Evolutionary conservation across 2,797 vertebrate genomes (phyloP), one percentile per base, ranked within the genome.

Genomic region (Halcyon smyrnensis): DNA sequence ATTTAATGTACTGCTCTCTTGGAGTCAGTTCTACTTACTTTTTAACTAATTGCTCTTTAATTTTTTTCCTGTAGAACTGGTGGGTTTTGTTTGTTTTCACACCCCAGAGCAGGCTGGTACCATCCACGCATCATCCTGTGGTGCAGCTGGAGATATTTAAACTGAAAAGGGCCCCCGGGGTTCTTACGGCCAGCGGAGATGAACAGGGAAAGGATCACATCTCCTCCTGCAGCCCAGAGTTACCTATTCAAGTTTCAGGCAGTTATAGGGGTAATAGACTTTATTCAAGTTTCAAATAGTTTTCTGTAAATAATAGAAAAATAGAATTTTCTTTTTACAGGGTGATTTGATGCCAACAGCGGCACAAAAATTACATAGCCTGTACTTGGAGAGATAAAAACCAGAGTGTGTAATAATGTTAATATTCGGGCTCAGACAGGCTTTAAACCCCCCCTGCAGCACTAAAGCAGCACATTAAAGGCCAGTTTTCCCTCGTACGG

Each of bases 261-360:
- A 65, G 32, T 65, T 91, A 36, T 11, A 51, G 25, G 34, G 77
- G 3, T 50, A 85, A 87, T 2, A 67, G 64, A 59, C 39, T 97
- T 96, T 97, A 96, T 95, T 97, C 37, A 68, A 80, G 71, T 82
- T 79, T 90, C 81, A 83, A 69, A 32, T 24, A 69, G 39, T 24
- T 18, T 46, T 84, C 80, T 74, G 63, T 60, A 84, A 90, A 18
- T 59, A 69, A 89, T 90, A 95, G 89, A 96, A 97, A 96, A 97
- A 96, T 96, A 96, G 89, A 82, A 80, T 92, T 79, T 95, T 60
- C 56, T 5, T 3, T 34, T 89, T 92, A 89, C 84, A 95, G 71
- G 18, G n/a, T 79, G 50, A 92, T 90, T 50, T 15, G 82, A 54
- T 12, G 53, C 69, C 69, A 78, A 5, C n/a, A 51, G 30, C 3